A percentile compares a stretch with the other conserved stretches of the same genome.
phyloP scores from a whole-genome alignment of 2,888 invertebrate species.

The Sinohyriopsis cumingii region DNA sequence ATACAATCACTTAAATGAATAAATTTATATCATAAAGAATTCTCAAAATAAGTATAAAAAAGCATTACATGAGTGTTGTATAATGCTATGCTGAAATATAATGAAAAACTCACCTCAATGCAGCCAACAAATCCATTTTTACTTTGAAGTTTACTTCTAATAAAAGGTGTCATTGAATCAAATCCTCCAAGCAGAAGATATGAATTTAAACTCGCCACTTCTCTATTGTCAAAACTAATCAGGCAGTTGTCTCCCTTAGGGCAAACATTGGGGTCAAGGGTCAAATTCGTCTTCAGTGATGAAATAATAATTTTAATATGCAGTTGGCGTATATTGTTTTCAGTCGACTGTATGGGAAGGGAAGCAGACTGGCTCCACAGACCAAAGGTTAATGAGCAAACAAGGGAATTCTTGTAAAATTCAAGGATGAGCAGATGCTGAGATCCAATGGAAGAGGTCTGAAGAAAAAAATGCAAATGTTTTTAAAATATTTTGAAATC shows the following conservation, averaged over 20 bases:
- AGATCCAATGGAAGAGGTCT: slow-evolving; percentile 24
- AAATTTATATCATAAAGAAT: background rate
- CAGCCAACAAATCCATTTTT: slow-evolving; percentile 56
- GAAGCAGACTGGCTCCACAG: slow-evolving; percentile 25
- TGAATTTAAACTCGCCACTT: slow-evolving; percentile 30
- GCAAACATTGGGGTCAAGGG: slow-evolving; percentile 44
- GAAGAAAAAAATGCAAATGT: slow-evolving; percentile 5
- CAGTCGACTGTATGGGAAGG: slow-evolving; percentile 23
- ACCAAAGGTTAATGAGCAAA: slow-evolving; percentile 40
- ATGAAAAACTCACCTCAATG: slow-evolving; percentile 54
- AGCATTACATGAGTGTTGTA: background rate
- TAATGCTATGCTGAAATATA: background rate
- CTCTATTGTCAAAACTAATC: slow-evolving; percentile 28
- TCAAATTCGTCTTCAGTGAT: slow-evolving; percentile 30
- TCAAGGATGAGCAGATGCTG: slow-evolving; percentile 48
- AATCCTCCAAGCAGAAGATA: slow-evolving; percentile 52
- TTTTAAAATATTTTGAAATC: too few species aligned
- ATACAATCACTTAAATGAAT: too few species aligned
- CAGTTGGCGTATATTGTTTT: slow-evolving; percentile 16
- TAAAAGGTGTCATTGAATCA: slow-evolving; percentile 47
- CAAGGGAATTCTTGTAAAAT: slow-evolving; percentile 28
- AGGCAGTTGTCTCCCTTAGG: slow-evolving; percentile 29
- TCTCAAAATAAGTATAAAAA: background rate
- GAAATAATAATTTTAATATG: slow-evolving; percentile 32
- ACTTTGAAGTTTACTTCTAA: slow-evolving; percentile 53